Percentiles rank a stretch among this genome's conserved stretches.
Conservation (phyloP, 2,797 vertebrate genomes). For the Apogon talboti region DNA sequence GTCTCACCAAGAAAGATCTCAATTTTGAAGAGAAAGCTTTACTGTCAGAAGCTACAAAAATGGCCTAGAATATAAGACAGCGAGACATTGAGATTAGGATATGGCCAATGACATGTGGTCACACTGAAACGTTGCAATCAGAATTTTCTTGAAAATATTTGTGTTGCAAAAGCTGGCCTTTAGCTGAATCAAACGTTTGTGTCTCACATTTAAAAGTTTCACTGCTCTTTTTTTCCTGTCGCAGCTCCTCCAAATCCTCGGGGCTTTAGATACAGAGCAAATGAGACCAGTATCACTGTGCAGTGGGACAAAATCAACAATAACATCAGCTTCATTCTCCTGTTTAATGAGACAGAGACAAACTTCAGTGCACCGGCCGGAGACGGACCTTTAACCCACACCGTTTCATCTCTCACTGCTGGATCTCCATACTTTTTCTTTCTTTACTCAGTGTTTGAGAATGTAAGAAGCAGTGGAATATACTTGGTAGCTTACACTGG, state of each 20-base stretch:
- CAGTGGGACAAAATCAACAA: slow-evolving; percentile 42
- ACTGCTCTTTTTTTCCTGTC: not conserved
- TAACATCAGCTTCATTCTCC: slow-evolving; percentile 12
- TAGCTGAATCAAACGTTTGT: too few relatives aligned
- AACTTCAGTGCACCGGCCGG: not conserved
- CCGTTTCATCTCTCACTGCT: slow-evolving; percentile 21
- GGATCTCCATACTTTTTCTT: slow-evolving; percentile 32
- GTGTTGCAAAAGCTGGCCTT: too few relatives aligned
- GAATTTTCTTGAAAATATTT: too few relatives aligned
- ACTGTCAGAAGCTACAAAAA: too few relatives aligned
- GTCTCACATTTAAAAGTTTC: too few relatives aligned
- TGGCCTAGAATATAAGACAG: too few relatives aligned
- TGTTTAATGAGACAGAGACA: not conserved
- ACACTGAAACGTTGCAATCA: too few relatives aligned
- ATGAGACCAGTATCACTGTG: slow-evolving; percentile 46
- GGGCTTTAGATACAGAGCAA: not conserved
- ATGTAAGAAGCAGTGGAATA: not conserved
- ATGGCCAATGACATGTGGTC: too few relatives aligned
- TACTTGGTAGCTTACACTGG: slow-evolving; percentile 9
- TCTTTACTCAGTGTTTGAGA: slow-evolving; percentile 24
- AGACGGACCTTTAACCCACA: slow-evolving; percentile 11
- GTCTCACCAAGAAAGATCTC: too few relatives aligned
- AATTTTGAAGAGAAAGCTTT: too few relatives aligned
- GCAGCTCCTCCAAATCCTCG: not conserved
- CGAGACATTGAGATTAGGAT: too few relatives aligned